Percentiles rank a stretch among this genome's conserved stretches.
These are phyloP conservation scores for Glandiceps talaboti DNA, from an alignment of 53 echinoderm and acorn worm genomes.

Conservation along the genomic window DNA sequence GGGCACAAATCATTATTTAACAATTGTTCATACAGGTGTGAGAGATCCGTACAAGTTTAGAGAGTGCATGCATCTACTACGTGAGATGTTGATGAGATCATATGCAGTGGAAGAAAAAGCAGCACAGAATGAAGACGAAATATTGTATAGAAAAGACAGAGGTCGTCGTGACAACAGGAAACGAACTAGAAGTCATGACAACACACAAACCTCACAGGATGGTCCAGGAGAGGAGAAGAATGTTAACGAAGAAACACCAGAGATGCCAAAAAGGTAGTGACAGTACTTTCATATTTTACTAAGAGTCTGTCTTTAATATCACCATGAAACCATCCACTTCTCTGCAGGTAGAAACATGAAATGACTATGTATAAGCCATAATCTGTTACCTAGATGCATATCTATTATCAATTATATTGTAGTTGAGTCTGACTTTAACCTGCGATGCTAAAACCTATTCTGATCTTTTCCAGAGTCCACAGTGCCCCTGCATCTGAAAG, in stretches of 20 bases:
- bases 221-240: neutral
- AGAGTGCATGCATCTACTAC: conserved; percentile 25
- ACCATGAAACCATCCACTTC: too few relatives aligned
- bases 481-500: neutral
- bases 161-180: neutral
- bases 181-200: neutral
- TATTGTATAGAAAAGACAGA: neutral
- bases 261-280: neutral
- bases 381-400: too few relatives aligned
- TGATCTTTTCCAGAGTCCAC: too few relatives aligned
- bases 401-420: too few relatives aligned
- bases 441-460: too few relatives aligned
- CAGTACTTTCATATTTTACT: too few relatives aligned
- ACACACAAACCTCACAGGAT: neutral
- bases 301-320: too few relatives aligned
- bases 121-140: neutral
- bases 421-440: too few relatives aligned
- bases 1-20: too few relatives aligned
- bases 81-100: conserved; percentile 35
- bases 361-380: too few relatives aligned
- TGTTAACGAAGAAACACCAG: neutral
- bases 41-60: conserved; percentile 18
- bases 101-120: conserved; percentile 21
- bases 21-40: conserved; percentile 15
- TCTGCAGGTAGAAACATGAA: too few relatives aligned